phyloP scores from a whole-genome alignment of 2,888 invertebrate species.

The Drosophila gaucha region DNA sequence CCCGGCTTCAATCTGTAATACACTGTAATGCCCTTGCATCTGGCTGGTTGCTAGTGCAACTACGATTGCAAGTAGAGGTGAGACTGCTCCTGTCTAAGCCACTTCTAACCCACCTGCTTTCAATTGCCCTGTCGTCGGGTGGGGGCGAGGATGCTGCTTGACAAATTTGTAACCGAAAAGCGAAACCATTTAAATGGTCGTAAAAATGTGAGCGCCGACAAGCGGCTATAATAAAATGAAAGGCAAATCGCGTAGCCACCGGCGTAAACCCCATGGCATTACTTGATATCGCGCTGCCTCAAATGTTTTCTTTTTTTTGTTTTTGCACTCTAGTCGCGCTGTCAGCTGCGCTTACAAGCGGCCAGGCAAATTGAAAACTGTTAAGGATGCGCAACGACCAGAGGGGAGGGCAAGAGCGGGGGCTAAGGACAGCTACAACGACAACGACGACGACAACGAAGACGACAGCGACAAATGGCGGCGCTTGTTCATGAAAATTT shows the following conservation, averaged over 20 bases:
- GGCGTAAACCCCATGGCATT: slow-evolving; percentile 37
- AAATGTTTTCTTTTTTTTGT: slow-evolving; percentile 18
- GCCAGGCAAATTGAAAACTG: slow-evolving; percentile 78
- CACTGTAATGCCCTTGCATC: slow-evolving; percentile 5
- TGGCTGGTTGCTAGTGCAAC: slow-evolving; percentile 8
- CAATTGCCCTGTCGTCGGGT: slow-evolving; percentile 1
- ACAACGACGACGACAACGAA: slow-evolving; percentile 33
- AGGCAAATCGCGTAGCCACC: slow-evolving; percentile 46
- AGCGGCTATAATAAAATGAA: slow-evolving; percentile 67
- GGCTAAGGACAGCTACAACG: slow-evolving; percentile 13
- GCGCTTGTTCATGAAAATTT: slow-evolving; percentile 79
- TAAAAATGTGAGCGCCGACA: slow-evolving; percentile 74
- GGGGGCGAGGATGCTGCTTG: slow-evolving; percentile 20
- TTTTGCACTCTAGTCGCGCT: slow-evolving; percentile 57
- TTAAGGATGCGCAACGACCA: slow-evolving; percentile 51
- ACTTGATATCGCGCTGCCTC: slow-evolving; percentile 43
- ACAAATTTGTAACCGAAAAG: slow-evolving; percentile 67
- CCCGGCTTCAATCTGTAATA: slow-evolving; percentile 19
- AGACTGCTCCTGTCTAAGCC: slow-evolving; percentile 21
- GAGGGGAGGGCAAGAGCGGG: slow-evolving; percentile 2
- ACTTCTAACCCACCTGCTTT: slow-evolving; percentile 27
- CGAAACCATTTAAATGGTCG: slow-evolving; percentile 77
- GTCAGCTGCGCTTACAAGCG: slow-evolving; percentile 79
- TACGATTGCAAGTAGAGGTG: slow-evolving; percentile 8
- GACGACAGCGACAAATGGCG: slow-evolving; percentile 76